A percentile compares a stretch with the other conserved stretches of the same genome.
Conservation (phyloP, 2,797 vertebrate genomes). For the Rousettus madagascariensis region DNA sequence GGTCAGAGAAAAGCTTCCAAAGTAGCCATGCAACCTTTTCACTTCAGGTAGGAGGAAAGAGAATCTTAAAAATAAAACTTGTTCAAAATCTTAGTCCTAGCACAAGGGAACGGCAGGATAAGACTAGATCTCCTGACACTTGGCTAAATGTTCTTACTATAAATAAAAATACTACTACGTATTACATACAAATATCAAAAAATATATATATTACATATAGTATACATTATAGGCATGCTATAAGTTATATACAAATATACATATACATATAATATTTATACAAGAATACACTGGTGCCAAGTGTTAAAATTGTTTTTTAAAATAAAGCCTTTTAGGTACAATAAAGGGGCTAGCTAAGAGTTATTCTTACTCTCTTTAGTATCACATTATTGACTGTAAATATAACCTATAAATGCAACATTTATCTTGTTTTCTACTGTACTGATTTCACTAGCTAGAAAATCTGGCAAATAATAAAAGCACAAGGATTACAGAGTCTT, state of each 20-base stretch:
- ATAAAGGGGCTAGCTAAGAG: background rate
- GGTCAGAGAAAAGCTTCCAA: conserved; percentile 38
- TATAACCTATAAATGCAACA: conserved; percentile 28
- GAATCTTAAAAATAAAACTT: conserved; percentile 26
- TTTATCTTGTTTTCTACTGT: background rate
- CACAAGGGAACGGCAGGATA: conserved; percentile 4
- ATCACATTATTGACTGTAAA: conserved; percentile 26
- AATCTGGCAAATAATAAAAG: conserved; percentile 51
- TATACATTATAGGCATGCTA: background rate
- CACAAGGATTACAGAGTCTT: background rate
- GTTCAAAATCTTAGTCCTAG: conserved; percentile 26
- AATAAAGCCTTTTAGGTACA: conserved; percentile 21
- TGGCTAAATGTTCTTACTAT: background rate
- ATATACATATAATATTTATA: background rate
- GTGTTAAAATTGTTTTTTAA: conserved; percentile 1
- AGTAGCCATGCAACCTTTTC: background rate
- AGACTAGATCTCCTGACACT: conserved; percentile 21
- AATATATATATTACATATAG: background rate
- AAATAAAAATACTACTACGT: background rate
- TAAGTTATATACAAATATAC: background rate
- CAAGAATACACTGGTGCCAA: background rate
- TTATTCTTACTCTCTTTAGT: conserved; percentile 18
- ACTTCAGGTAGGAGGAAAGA: conserved; percentile 21
- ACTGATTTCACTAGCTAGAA: conserved; percentile 30
- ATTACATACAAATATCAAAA: background rate